Evolutionary conservation across 2,113 vertebrate genomes (phyloP), one percentile per base, ranked within the genome.

Genomic region (Sinocyclocheilus maitianheensis): DNA sequence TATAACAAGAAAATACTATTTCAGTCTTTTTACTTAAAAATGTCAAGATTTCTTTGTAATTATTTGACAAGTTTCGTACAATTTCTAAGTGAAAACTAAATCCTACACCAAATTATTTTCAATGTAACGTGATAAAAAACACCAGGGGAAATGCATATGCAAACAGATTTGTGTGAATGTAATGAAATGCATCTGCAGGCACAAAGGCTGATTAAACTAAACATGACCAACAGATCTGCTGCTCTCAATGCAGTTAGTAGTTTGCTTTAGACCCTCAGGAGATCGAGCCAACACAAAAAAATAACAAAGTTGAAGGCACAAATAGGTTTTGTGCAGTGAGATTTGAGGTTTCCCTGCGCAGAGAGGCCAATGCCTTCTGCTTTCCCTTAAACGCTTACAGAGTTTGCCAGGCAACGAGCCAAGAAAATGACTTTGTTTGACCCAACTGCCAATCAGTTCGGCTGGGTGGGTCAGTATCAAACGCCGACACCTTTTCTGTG

Each of bases 381-480:
- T 81, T 93, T 94, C 95, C 95, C 96, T 96, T 96, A 90, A 96
- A 95, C 94, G 94, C 94, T 93, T 95, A 94, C 95, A 95, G 94
- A 95, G 94, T 96, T 95, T 93, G 94, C 95, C 95, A 95, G 94
- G 95, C 96, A 96, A 91, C 90, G 93, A 96, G 96, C 95, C 95
- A 93, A 94, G 92, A 93, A 93, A 93, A 95, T 95, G 97, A 97
- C 96, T 98, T 97, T 96, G 94, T 95, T 96, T 96, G 96, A 97
- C 96, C 96, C 96, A 96, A 96, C 97, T 98, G 97, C 97, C 97
- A 97, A 97, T 97, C 96, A 96, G 95, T 96, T 94, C 92, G 92
- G 94, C 95, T 96, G 96, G 96, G 94, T 94, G 96, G 96, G 95
- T 96, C 96, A 96, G 97, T 97, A 97, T 96, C 95, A 97, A 97